phyloP scores from a whole-genome alignment of 1,140 invertebrate species.

The Sitophilus oryzae region DNA sequence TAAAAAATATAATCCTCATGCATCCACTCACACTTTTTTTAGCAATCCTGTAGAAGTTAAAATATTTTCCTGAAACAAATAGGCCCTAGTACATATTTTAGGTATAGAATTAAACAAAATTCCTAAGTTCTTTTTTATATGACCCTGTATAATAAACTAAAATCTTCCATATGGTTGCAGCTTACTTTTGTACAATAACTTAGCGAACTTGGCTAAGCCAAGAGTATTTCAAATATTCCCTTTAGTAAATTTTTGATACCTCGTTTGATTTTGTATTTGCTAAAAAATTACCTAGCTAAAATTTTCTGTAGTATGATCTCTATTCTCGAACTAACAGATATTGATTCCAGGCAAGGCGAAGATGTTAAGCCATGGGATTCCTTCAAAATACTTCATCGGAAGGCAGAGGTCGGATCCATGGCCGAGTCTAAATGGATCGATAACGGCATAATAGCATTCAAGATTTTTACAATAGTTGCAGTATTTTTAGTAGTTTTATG shows the following conservation, averaged over 20 bases:
- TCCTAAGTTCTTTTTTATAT: too few relatives aligned
- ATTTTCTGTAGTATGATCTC: background rate
- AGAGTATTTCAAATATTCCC: background rate
- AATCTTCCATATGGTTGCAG: too few relatives aligned
- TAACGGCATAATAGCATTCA: background rate
- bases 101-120: too few relatives aligned
- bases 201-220: too few relatives aligned
- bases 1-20: too few relatives aligned
- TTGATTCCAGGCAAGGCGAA: slow-evolving; percentile 15
- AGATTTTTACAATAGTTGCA: slow-evolving; percentile 1
- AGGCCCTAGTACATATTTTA: too few relatives aligned
- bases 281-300: background rate
- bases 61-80: too few relatives aligned
- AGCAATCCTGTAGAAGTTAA: too few relatives aligned
- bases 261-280: background rate
- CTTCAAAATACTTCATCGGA: slow-evolving; percentile 14
- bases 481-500: slow-evolving; percentile 70
- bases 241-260: background rate
- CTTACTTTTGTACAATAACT: too few relatives aligned
- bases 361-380: slow-evolving; percentile 11
- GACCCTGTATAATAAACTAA: too few relatives aligned
- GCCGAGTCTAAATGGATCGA: slow-evolving; percentile 1
- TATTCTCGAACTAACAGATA: background rate
- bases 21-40: too few relatives aligned
- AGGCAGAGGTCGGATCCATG: slow-evolving; percentile 3